Evolutionary conservation across 2,113 vertebrate genomes (phyloP), one percentile per base, ranked within the genome.

Genomic region (Indicator maculatus): DNA sequence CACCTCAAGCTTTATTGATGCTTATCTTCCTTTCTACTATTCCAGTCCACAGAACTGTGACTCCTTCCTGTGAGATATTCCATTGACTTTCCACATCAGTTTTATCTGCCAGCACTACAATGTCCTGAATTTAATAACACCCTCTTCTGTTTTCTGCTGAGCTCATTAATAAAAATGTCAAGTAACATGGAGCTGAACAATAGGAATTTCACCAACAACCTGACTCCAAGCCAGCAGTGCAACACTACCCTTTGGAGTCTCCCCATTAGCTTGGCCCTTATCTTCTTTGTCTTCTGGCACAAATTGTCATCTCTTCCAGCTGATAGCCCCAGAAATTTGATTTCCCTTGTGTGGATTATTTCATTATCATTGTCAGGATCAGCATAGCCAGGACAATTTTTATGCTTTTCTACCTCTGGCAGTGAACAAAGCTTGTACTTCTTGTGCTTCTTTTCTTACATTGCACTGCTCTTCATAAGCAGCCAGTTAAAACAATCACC

Each of bases 81-180:
- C 15, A 59, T 88, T 93, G 83, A 59, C 88, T 92, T 84, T 79
- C 70, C 14, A 0, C 86, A 75, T 86, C 33, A 45, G 58, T 72
- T 93, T 82, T 79, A 84, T 84, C 88, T 92, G 52, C 53, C 31
- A 74, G 65, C 38, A 63, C 18, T 59, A 67, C 31, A 64, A 52
- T 74, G 86, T 47, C 56, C 63, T 61, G 39, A 33, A 59, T 93
- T 86, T 92, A 92, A 75, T 84, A 93, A 61, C 76, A 93, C 16
- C 28, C 61, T 85, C 61, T 90, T 74, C n/a, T 9, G 10, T 74
- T 94, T 86, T 95, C 47, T 86, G 53, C 50, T 75, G 59, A 92
- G 39, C 53, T 79, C 65, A 92, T 90, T 88, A 92, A 90, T 89
- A 90, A 93, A 95, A 93, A 44, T 61, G n/a, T 73, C 86, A 50